Evolutionary conservation across 2,888 invertebrate genomes (phyloP), one percentile per base, ranked within the genome.

Genomic region (Eilema griseolum): DNA sequence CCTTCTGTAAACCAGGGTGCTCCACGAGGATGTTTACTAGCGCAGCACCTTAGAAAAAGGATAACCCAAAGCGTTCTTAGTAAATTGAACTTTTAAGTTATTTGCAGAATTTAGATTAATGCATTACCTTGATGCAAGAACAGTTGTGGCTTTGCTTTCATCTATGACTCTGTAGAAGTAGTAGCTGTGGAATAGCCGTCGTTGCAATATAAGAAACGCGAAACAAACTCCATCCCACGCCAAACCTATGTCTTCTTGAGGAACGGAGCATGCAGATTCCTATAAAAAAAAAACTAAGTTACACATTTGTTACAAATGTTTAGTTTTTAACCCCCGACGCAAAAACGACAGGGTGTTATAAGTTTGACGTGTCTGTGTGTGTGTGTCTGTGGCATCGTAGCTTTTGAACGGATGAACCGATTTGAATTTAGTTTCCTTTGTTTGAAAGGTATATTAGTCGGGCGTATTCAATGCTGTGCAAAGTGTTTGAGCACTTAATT

Each of bases 161-260:
- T 98, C 98, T 52, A 99, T 98, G 77, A 99, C 98, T 90, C 99
- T 98, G 88, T 99, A 98, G 96, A 99, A 99, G 93, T 99, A 99
- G 92, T 98, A 98, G 81, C 99, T 99, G 85, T 97, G 97, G 94
- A 99, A 99, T 68, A 99, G 96, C 78, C 99, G 96, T 83, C 98
- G 96, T 91, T 99, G 99, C 73, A 99, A 95, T 69, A 99, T 96
- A 12, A 99, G 96, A 90, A 99, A 99, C 0, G 97, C 97, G 89
- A 99, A 99, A 88, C 99, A 99, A 61, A 99, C 96, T 3, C 98
- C 98, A 89, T 99, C 99, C 99, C 99, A 99, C 7, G 98, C 97
- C 76, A 99, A 96, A 0, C 98, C 98, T 57, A 98, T 97, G 87
- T 98, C 98, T 82, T 98, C 97, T 78, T 96, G 96, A 1, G 97